Evolutionary conservation across 2,113 vertebrate genomes (phyloP).

Genomic region (Gymnarchus niloticus): DNA sequence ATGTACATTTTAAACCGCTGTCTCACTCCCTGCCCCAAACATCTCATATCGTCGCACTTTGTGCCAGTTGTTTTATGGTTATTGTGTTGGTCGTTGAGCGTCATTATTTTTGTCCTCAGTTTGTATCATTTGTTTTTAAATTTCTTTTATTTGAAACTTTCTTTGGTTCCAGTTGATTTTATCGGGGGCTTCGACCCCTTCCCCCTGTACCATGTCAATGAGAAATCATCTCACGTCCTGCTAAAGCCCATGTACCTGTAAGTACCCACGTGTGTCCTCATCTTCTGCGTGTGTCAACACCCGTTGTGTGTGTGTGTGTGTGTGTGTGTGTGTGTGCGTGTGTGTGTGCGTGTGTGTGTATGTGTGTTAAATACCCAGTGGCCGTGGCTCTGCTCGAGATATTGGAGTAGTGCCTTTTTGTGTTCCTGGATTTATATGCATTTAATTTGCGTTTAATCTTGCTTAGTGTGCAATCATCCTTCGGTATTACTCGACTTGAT

Average conservation of each 20-base stretch:
- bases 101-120: conserved; percentile 54
- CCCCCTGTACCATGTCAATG: conserved; percentile 90
- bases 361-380: neutral
- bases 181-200: conserved; percentile 95
- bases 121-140: conserved; percentile 44
- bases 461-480: too few relatives aligned
- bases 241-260: conserved; percentile 85
- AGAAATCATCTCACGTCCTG: conserved; percentile 85
- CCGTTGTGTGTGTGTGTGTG: neutral
- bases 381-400: neutral
- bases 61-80: neutral
- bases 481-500: too few relatives aligned
- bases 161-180: conserved; percentile 91
- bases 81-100: conserved; percentile 39
- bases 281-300: neutral
- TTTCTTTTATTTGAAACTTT: conserved; percentile 53
- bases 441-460: too few relatives aligned
- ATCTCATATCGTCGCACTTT: neutral
- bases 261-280: conserved; percentile 56
- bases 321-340: neutral
- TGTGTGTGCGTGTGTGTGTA: neutral
- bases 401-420: neutral
- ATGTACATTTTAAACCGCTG: neutral
- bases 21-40: neutral
- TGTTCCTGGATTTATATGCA: neutral